Base-by-base conservation (phyloP, 2,888 invertebrate genomes). In the Invenusta paracnida region DNA sequence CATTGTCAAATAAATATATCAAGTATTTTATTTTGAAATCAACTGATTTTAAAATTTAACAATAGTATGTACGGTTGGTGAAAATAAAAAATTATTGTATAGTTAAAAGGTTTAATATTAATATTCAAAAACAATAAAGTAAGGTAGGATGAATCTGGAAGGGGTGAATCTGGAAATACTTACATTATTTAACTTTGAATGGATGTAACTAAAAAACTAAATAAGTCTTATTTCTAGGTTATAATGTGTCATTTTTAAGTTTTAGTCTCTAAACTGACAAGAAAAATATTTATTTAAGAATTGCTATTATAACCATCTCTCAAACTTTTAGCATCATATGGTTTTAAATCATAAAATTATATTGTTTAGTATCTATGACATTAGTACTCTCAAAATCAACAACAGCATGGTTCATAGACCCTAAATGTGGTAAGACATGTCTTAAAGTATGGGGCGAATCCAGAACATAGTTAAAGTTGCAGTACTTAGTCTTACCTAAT, bases 391-490 rank as follows among this genome's bases (percentile, higher is more conserved):
- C 73, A 25, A 73, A 73, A 73, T 73, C 2, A 73, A 73, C 73
- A 73, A 73, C 73, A 73, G 11, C 17, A 5, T 73, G 73, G 73
- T 73, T 73, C 73, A 73, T 73, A 73, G 23, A 2, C 27, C 73
- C 73, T 73, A 25, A 73, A 73, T 23, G 27, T 73, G 73, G 27
- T 73, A 73, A 73, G 73, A 73, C 25, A 73, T 5, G 25, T 73
- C 23, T 73, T 73, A 73, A 73, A 73, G 23, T n/a, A 73, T 73
- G 73, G 73, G 73, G 73, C 23, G 73, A 73, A 73, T 73, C 73
- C 27, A 23, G 27, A 73, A 73, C n/a, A n/a, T n/a, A n/a, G n/a
- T n/a, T n/a, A n/a, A n/a, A n/a, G n/a, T n/a, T n/a, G n/a, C n/a
- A n/a, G n/a, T n/a, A n/a, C n/a, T n/a, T n/a, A n/a, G n/a, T n/a